Percentiles rank a stretch among this genome's conserved stretches.
phyloP scores from a whole-genome alignment of 2,888 invertebrate genomes.

The Eristalis intricaria region DNA sequence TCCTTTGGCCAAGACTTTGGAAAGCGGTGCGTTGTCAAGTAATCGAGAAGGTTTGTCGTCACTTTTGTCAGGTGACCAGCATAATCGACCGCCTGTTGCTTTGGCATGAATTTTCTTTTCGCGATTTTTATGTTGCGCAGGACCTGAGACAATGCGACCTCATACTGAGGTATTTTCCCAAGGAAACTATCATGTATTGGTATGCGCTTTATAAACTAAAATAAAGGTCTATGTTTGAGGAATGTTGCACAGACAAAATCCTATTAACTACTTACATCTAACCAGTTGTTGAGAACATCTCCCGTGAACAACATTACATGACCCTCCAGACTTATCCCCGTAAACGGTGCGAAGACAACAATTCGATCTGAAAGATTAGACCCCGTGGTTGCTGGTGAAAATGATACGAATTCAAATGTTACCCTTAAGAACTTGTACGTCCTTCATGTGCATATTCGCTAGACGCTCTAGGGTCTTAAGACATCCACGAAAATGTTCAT shows the following conservation, averaged over 20 bases:
- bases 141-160: conserved; percentile 91
- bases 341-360: conserved; percentile 93
- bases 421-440: conserved; percentile 87
- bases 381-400: not conserved
- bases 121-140: conserved; percentile 92
- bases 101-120: conserved; percentile 94
- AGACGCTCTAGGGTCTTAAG: conserved; percentile 91
- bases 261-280: conserved; percentile 86
- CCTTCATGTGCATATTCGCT: conserved; percentile 87
- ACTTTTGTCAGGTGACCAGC: conserved; percentile 91
- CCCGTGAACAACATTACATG: conserved; percentile 95
- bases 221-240: not conserved
- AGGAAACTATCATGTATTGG: conserved; percentile 88
- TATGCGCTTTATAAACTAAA: conserved; percentile 90
- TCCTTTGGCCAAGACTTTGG: conserved; percentile 88
- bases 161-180: conserved; percentile 90
- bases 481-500: conserved; percentile 94
- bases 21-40: conserved; percentile 85
- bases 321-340: conserved; percentile 95
- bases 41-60: conserved; percentile 92
- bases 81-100: conserved; percentile 92
- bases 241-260: not conserved
- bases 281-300: conserved; percentile 96
- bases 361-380: conserved; percentile 84
- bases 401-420: conserved; percentile 2